These are phyloP conservation scores for Pipa parva DNA, from an alignment of 2,113 vertebrate species.

Conservation along the genomic window DNA sequence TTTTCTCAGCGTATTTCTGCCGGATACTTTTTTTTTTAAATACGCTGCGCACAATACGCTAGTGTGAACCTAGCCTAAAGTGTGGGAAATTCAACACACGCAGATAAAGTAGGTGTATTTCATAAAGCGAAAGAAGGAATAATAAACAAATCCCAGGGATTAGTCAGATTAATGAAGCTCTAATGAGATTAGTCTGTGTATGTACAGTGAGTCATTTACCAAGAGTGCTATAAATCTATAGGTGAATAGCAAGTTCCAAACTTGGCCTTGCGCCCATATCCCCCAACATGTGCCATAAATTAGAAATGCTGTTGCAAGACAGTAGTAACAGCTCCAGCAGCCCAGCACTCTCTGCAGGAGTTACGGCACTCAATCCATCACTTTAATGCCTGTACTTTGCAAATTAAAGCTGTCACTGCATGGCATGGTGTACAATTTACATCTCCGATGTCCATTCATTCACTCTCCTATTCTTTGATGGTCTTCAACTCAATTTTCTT, in stretches of 20 bases:
- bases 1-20: no score
- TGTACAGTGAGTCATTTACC: conserved; percentile 49
- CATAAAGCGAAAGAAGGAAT: neutral
- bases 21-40: no score
- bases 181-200: conserved; percentile 51
- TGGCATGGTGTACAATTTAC: conserved; percentile 53
- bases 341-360: conserved; percentile 20
- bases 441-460: conserved; percentile 19
- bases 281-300: conserved; percentile 56
- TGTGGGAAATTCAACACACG: no score
- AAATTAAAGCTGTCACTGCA: conserved; percentile 63
- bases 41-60: no score
- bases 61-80: no score
- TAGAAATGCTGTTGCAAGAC: conserved; percentile 51
- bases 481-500: neutral
- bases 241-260: conserved; percentile 5
- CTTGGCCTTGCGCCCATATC: conserved; percentile 48
- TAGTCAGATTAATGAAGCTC: conserved; percentile 44
- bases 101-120: conserved; percentile 23
- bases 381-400: conserved; percentile 62
- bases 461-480: neutral
- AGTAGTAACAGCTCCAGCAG: neutral
- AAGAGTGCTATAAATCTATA: conserved; percentile 54
- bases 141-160: neutral
- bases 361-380: conserved; percentile 55